Evolutionary conservation across 2,113 vertebrate genomes (phyloP).

Genomic region (Cyanocitta stelleri): DNA sequence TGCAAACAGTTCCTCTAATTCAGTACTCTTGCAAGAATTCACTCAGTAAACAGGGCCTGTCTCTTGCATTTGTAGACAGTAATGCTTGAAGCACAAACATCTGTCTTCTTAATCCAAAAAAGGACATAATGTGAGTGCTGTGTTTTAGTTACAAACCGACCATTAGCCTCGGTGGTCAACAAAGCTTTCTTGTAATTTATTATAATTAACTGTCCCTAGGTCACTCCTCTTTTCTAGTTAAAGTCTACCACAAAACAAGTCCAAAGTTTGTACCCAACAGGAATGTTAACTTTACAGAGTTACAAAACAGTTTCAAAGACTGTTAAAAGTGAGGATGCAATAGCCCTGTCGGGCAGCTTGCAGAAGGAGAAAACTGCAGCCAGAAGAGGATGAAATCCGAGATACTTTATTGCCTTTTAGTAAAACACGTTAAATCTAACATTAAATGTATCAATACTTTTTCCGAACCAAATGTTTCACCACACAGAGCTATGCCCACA

Average conservation of each 20-base stretch:
- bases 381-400: neutral
- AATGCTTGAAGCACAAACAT: neutral
- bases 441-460: neutral
- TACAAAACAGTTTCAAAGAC: neutral
- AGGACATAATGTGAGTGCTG: neutral
- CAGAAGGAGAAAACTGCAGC: neutral
- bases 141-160: neutral
- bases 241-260: neutral
- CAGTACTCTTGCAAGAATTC: neutral
- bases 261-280: neutral
- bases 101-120: constrained; percentile 6
- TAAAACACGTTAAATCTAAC: neutral
- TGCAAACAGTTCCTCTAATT: neutral
- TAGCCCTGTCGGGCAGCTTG: neutral
- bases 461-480: neutral
- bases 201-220: neutral
- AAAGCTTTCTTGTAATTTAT: neutral
- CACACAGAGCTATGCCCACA: neutral
- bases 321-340: neutral
- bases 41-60: neutral
- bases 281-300: neutral
- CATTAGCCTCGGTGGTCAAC: neutral
- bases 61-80: neutral
- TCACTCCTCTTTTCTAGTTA: constrained; percentile 5
- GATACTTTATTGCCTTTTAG: neutral